phyloP scores from a whole-genome alignment of 2,888 invertebrate species.

The Tenthredo scrophulariae region DNA sequence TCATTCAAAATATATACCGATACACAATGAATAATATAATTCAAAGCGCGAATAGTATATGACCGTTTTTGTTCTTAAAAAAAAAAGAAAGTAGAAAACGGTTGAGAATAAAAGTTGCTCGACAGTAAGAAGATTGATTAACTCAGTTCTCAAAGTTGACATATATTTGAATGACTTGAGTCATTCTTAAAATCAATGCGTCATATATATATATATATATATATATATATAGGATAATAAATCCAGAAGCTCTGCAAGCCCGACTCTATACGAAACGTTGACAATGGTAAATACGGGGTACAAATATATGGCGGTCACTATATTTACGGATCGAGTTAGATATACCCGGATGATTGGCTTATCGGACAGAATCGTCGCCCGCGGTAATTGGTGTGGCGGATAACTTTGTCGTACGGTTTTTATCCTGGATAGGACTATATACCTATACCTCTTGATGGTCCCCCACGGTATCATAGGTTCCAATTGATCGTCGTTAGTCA shows the following conservation, averaged over 20 bases:
- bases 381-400: constrained; percentile 39
- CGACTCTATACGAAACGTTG: neutral
- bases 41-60: too few species aligned
- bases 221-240: neutral
- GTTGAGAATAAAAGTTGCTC: too few species aligned
- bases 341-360: constrained; percentile 29
- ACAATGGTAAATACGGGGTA: neutral
- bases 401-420: constrained; percentile 33
- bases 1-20: neutral
- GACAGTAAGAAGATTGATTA: constrained; percentile 7
- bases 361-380: constrained; percentile 39
- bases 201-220: neutral
- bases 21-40: too few species aligned
- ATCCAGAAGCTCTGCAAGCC: constrained; percentile 22
- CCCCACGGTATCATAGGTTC: neutral
- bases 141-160: neutral
- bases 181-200: neutral
- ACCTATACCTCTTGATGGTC: neutral
- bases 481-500: constrained; percentile 36
- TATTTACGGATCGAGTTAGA: constrained; percentile 38
- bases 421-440: neutral
- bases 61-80: neutral
- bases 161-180: neutral
- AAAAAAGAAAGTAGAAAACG: neutral
- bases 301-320: constrained; percentile 12